Conservation (phyloP, 2,113 vertebrate species). For the Xiphophorus hellerii region DNA sequence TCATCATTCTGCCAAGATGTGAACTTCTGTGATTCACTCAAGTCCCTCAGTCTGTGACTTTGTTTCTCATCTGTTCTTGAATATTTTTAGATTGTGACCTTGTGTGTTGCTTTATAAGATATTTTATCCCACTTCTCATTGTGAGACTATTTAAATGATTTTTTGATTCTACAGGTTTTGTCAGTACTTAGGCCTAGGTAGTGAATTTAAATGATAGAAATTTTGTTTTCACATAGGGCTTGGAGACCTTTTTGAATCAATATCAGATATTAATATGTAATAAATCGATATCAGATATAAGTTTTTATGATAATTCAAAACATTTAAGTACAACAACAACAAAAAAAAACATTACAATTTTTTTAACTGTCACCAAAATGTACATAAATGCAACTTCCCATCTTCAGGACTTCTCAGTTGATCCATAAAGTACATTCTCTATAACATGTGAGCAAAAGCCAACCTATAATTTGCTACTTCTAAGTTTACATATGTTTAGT, state of each 20-base stretch:
- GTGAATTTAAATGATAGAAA: neutral
- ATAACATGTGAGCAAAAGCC: neutral
- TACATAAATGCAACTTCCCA: neutral
- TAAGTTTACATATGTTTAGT: neutral
- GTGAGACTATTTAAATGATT: neutral
- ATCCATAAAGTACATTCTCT: neutral
- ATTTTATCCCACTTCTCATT: neutral
- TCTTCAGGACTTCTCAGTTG: neutral
- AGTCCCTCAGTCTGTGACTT: too few species aligned
- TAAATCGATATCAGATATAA: neutral
- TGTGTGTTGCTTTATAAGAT: neutral
- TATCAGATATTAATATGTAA: neutral
- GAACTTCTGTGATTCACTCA: too few species aligned
- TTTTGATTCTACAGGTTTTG: neutral
- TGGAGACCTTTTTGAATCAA: neutral
- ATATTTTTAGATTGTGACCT: neutral
- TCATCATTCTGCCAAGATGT: too few species aligned
- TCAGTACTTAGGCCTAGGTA: neutral
- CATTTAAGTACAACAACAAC: neutral
- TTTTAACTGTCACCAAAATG: neutral
- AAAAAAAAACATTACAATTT: too few species aligned
- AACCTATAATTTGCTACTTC: neutral
- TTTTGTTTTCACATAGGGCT: neutral
- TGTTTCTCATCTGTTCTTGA: too few species aligned
- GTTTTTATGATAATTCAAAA: neutral